phyloP scores from a whole-genome alignment of 2,888 invertebrate species.

The Agapostemon virescens region DNA sequence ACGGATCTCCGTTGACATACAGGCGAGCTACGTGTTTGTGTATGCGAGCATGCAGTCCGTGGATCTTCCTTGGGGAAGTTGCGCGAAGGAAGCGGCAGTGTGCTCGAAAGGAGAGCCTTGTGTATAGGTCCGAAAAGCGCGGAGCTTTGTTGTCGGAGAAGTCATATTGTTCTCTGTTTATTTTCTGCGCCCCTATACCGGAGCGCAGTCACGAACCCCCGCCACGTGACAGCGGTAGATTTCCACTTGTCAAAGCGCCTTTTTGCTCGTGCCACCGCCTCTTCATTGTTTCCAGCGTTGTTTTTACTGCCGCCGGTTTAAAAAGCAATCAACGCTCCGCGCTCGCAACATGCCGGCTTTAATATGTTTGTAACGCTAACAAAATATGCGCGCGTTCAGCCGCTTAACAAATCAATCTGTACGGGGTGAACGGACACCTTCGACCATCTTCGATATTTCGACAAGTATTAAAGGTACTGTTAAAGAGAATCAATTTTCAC shows the following conservation, averaged over 20 bases:
- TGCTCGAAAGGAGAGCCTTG: slow-evolving; percentile 20
- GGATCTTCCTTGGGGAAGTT: slow-evolving; percentile 5
- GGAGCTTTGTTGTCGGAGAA: slow-evolving; percentile 32
- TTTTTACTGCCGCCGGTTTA: neutral
- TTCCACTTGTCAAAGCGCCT: neutral
- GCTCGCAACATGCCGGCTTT: neutral
- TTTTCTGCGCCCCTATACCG: slow-evolving; percentile 12
- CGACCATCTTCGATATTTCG: neutral
- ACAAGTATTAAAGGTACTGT: neutral
- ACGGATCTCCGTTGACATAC: neutral
- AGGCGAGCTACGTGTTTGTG: neutral
- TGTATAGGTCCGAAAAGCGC: slow-evolving; percentile 24
- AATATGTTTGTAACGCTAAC: neutral
- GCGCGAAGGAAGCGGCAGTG: neutral
- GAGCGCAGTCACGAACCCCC: neutral
- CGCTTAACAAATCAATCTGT: neutral
- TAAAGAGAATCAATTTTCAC: no score
- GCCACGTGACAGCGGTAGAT: neutral
- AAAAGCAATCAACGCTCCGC: neutral
- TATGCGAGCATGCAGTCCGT: neutral
- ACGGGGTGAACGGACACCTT: neutral
- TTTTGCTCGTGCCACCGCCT: neutral
- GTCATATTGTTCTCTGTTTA: slow-evolving; percentile 31
- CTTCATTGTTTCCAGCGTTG: slow-evolving; percentile 1
- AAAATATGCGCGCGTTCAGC: neutral